phyloP scores from a whole-genome alignment of 2,113 vertebrate genomes.

The Vidua macroura region DNA sequence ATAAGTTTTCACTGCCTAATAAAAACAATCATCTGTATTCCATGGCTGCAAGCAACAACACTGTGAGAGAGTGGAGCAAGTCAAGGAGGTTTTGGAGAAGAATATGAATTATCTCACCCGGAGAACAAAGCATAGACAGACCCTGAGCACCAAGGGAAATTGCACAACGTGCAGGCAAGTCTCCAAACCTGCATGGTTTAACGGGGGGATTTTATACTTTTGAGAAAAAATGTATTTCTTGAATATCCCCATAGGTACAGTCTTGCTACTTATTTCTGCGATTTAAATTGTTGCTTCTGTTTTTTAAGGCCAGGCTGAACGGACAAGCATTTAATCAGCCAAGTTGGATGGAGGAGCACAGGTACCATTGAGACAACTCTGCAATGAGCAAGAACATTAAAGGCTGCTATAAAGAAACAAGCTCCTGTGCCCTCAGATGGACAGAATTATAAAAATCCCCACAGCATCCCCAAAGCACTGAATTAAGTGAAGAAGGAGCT shows the following conservation, averaged over 20 bases:
- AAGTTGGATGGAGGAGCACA: not conserved
- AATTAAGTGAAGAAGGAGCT: not conserved
- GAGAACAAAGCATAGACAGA: slow-evolving; percentile 34
- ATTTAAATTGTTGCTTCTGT: not conserved
- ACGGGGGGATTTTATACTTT: not conserved
- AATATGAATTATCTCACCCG: slow-evolving; percentile 47
- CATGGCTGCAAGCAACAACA: slow-evolving; percentile 19
- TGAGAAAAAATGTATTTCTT: not conserved
- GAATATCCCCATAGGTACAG: not conserved
- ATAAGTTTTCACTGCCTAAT: slow-evolving; percentile 30
- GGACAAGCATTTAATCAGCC: not conserved
- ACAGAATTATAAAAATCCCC: slow-evolving; percentile 25
- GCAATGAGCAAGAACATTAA: not conserved
- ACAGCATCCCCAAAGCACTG: not conserved
- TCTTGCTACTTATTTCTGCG: not conserved
- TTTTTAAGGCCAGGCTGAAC: not conserved
- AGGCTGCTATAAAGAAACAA: not conserved
- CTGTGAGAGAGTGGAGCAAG: slow-evolving; percentile 3
- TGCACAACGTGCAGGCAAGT: not conserved
- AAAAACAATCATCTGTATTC: slow-evolving; percentile 63
- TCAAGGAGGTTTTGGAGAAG: slow-evolving; percentile 24
- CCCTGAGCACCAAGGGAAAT: not conserved
- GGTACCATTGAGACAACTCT: not conserved
- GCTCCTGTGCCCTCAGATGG: slow-evolving; percentile 3
- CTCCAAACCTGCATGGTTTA: not conserved